These are phyloP conservation scores for Ctena decussata DNA, from an alignment of 2,888 invertebrate genomes.

Conservation along the genomic window DNA sequence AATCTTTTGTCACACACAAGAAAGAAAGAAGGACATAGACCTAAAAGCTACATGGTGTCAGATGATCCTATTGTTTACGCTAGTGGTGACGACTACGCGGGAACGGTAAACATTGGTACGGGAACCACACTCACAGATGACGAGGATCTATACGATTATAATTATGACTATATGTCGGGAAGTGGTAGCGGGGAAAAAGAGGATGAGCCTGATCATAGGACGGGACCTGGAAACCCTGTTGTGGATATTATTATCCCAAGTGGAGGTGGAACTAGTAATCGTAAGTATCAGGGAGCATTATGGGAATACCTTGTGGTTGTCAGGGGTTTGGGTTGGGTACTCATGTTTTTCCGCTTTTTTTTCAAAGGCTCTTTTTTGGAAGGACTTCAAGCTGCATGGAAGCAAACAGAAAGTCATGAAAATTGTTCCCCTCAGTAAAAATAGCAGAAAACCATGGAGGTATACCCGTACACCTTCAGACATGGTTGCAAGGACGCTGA, in stretches of 20 bases:
- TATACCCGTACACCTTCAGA: too few relatives aligned
- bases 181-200: conserved; percentile 53
- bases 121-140: conserved; percentile 59
- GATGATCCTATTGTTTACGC: conserved; percentile 46
- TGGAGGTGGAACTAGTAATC: not conserved
- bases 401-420: too few relatives aligned
- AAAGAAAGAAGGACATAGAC: conserved; percentile 40
- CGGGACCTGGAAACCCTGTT: not conserved
- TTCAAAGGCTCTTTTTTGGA: too few relatives aligned
- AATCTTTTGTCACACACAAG: conserved; percentile 37
- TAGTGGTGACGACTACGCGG: conserved; percentile 33
- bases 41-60: conserved; percentile 42
- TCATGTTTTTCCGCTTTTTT: too few relatives aligned
- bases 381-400: too few relatives aligned
- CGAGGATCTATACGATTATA: conserved; percentile 44
- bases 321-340: too few relatives aligned
- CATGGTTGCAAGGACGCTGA: too few relatives aligned
- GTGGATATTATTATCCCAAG: conserved; percentile 19
- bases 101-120: conserved; percentile 40
- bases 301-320: too few relatives aligned
- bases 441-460: too few relatives aligned
- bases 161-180: conserved; percentile 20
- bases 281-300: too few relatives aligned
- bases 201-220: not conserved
- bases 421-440: too few relatives aligned